Percentiles rank a stretch among this genome's conserved stretches.
These are phyloP conservation scores for Drosophila cracens DNA, from an alignment of 2,888 invertebrate genomes.

Conservation along the genomic window DNA sequence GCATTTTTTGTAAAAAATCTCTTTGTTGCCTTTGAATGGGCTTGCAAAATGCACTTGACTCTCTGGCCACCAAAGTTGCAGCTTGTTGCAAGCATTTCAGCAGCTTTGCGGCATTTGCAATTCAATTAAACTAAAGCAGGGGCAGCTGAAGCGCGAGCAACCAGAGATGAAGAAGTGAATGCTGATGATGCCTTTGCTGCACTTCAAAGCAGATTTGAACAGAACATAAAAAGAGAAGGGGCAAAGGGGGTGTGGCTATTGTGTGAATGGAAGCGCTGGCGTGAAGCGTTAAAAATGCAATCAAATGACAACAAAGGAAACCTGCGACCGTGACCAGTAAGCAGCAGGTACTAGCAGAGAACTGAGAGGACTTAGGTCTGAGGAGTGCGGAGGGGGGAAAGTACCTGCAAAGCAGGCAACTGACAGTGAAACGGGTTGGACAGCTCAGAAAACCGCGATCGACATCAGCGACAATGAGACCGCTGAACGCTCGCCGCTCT, in stretches of 20 bases:
- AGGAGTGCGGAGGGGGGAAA: neutral
- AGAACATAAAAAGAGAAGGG: neutral
- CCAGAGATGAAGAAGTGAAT: conserved; percentile 15
- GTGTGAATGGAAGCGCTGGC: conserved; percentile 48
- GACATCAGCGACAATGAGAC: conserved; percentile 25
- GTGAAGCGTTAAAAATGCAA: conserved; percentile 78
- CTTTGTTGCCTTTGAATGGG: conserved; percentile 6
- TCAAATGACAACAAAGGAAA: conserved; percentile 66
- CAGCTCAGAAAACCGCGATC: conserved; percentile 52
- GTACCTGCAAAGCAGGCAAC: conserved; percentile 16
- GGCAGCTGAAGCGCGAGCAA: conserved; percentile 5
- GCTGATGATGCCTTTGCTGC: conserved; percentile 26
- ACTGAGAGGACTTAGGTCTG: neutral
- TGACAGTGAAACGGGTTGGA: conserved; percentile 58
- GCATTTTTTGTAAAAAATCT: neutral
- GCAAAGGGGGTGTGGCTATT: conserved; percentile 20
- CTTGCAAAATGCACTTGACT: conserved; percentile 15
- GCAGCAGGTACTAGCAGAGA: conserved; percentile 34
- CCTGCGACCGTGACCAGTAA: conserved; percentile 63
- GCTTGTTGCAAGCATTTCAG: conserved; percentile 32
- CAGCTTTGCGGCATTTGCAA: conserved; percentile 50
- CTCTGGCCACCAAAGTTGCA: conserved; percentile 28
- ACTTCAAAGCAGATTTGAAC: conserved; percentile 7
- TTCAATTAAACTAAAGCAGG: conserved; percentile 50
- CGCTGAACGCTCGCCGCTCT: conserved; percentile 21